Percentiles rank a stretch among this genome's conserved stretches.
phyloP scores from a whole-genome alignment of 2,113 vertebrate genomes.

The Lophochroa leadbeateri region DNA sequence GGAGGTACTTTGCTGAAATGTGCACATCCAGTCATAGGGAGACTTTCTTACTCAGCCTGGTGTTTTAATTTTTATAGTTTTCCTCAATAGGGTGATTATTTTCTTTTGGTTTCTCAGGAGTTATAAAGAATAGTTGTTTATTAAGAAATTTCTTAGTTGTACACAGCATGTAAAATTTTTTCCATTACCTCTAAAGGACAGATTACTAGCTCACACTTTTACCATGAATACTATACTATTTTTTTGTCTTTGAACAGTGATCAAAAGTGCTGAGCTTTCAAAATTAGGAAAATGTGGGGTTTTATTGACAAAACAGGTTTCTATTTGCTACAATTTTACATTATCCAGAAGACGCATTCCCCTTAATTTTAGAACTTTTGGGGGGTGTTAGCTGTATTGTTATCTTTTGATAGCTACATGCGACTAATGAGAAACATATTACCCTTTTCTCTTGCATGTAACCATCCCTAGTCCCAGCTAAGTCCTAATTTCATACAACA shows the following conservation, averaged over 20 bases:
- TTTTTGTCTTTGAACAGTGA: not conserved
- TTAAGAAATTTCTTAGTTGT: not conserved
- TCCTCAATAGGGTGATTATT: not conserved
- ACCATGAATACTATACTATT: not conserved
- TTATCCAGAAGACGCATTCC: not conserved
- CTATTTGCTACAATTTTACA: not conserved
- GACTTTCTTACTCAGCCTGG: fast-evolving
- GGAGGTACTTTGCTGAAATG: not conserved
- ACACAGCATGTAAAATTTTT: not conserved
- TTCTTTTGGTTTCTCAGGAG: not conserved
- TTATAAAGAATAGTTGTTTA: not conserved
- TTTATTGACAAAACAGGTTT: not conserved
- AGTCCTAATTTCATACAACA: not conserved
- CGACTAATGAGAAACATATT: not conserved
- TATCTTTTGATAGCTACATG: not conserved
- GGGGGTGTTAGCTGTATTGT: not conserved
- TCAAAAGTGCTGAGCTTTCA: not conserved
- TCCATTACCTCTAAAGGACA: not conserved
- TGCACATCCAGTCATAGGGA: not conserved
- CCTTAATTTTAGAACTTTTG: not conserved
- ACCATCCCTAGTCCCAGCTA: not conserved
- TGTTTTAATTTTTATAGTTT: not conserved
- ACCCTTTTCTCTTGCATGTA: not conserved
- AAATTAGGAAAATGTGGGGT: not conserved
- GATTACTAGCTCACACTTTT: not conserved